Evolutionary conservation across 2,113 vertebrate species (phyloP).

Genomic region (Odontesthes bonariensis): DNA sequence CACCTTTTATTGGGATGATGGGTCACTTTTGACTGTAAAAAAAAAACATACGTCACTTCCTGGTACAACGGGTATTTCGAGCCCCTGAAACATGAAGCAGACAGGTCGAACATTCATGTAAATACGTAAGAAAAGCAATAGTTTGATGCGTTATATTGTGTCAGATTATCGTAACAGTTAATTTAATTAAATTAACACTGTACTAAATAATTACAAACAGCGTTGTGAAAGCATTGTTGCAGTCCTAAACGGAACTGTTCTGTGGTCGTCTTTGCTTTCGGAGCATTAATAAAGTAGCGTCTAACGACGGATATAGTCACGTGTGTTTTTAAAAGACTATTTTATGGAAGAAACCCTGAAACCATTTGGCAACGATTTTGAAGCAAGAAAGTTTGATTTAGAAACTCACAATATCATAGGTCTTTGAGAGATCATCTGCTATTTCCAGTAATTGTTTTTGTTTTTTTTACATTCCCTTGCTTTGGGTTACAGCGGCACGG

Average conservation of each 20-base stretch:
- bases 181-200: background rate
- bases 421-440: fast-evolving
- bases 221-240: too few species aligned
- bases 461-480: too few species aligned
- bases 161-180: fast-evolving
- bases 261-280: constrained; percentile 22
- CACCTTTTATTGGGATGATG: constrained; percentile 71
- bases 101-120: background rate
- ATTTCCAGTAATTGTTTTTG: background rate
- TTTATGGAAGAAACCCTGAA: fast-evolving
- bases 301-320: constrained; percentile 4
- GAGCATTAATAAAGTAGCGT: constrained; percentile 14
- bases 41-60: constrained; percentile 52
- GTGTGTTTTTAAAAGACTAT: constrained; percentile 68
- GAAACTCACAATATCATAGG: fast-evolving
- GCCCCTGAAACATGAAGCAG: background rate
- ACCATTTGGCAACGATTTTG: background rate
- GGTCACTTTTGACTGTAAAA: constrained; percentile 57
- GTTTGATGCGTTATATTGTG: background rate
- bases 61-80: constrained; percentile 24
- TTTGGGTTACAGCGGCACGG: background rate
- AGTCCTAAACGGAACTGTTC: constrained; percentile 25
- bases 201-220: too few species aligned
- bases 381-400: background rate
- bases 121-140: background rate